Percentiles rank a stretch among this genome's conserved stretches.
phyloP scores from a whole-genome alignment of 2,113 vertebrate species.

The Plestiodon gilberti region DNA sequence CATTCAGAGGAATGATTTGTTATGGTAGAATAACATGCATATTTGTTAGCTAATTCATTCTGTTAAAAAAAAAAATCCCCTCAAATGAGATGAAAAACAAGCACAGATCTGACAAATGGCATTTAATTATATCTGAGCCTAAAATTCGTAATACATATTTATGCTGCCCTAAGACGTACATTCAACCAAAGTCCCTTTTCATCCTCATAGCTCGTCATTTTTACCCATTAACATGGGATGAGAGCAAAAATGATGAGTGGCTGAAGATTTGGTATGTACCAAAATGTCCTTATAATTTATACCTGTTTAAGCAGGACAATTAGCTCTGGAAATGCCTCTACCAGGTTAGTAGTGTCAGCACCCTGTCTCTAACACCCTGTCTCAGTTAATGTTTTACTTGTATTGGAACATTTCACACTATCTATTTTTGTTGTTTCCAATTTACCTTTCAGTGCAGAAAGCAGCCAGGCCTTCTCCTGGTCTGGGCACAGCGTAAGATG shows the following conservation, averaged over 20 bases:
- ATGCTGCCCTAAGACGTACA: constrained; percentile 63
- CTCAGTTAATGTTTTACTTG: background rate
- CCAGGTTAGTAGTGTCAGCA: background rate
- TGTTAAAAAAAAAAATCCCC: constrained; percentile 28
- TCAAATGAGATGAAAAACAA: constrained; percentile 65
- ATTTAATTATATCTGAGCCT: constrained; percentile 63
- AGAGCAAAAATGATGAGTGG: constrained; percentile 21
- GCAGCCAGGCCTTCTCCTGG: background rate
- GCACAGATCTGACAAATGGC: constrained; percentile 58
- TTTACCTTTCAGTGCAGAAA: background rate
- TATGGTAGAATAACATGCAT: constrained; percentile 55
- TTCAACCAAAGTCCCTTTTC: constrained; percentile 56
- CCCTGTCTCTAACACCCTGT: background rate
- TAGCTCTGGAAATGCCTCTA: background rate
- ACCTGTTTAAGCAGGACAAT: background rate
- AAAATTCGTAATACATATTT: constrained; percentile 63
- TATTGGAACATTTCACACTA: background rate
- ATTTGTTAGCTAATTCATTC: constrained; percentile 67
- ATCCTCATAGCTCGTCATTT: constrained; percentile 49
- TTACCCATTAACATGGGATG: constrained; percentile 38
- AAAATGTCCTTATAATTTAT: background rate
- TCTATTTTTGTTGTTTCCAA: background rate
- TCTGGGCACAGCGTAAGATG: background rate
- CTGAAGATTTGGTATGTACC: background rate
- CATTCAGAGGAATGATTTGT: constrained; percentile 63